phyloP scores from a whole-genome alignment of 2,888 invertebrate genomes.

The Calameuta pallipes region DNA sequence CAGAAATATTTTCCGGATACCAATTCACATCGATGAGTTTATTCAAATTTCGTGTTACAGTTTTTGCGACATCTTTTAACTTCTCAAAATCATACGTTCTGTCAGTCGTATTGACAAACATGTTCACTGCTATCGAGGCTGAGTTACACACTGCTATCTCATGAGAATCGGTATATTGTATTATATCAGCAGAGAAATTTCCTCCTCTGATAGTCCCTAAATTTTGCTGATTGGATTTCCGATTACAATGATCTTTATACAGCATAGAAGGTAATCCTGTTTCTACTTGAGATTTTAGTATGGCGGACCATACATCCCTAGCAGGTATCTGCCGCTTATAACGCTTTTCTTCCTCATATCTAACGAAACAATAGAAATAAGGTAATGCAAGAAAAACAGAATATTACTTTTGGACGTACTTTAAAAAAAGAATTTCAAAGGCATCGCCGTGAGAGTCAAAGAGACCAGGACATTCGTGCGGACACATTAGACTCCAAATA shows the following conservation, averaged over 20 bases:
- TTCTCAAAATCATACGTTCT: constrained; percentile 69
- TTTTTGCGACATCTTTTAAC: constrained; percentile 69
- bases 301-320: constrained; percentile 71
- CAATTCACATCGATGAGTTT: constrained; percentile 74
- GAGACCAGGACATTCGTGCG: constrained; percentile 70
- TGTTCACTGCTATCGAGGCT: constrained; percentile 73
- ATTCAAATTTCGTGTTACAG: constrained; percentile 71
- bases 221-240: constrained; percentile 75
- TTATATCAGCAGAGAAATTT: constrained; percentile 75
- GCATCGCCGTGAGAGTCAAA: constrained; percentile 72
- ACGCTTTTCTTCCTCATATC: constrained; percentile 66
- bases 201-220: constrained; percentile 76
- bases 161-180: constrained; percentile 71
- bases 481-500: constrained; percentile 74
- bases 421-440: constrained; percentile 71
- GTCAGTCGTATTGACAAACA: constrained; percentile 68
- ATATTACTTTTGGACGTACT: constrained; percentile 33
- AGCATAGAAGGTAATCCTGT: constrained; percentile 76
- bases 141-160: constrained; percentile 75
- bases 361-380: background rate
- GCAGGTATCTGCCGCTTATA: constrained; percentile 63
- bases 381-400: constrained; percentile 10
- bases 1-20: constrained; percentile 68
- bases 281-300: constrained; percentile 72
- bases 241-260: constrained; percentile 72